Conservation (phyloP, 2,113 vertebrate species). For the Neotragus pygmaeus region DNA sequence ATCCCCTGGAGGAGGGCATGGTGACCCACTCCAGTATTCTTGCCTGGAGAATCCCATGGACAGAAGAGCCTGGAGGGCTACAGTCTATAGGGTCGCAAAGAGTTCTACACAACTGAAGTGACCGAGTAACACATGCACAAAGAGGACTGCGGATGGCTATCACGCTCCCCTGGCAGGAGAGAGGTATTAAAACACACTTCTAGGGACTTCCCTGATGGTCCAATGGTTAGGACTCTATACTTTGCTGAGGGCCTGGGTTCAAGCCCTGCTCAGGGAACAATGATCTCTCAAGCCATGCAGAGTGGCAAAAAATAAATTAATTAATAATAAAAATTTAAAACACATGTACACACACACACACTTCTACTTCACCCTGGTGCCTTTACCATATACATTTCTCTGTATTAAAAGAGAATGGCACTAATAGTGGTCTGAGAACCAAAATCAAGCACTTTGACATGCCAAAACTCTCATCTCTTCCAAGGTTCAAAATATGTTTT, state of each 20-base stretch:
- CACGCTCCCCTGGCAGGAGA: neutral
- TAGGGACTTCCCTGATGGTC: neutral
- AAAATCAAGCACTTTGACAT: neutral
- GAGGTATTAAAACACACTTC: neutral
- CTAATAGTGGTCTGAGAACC: neutral
- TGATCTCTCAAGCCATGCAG: neutral
- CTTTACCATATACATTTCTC: neutral
- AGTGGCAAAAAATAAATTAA: neutral
- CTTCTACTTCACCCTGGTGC: neutral
- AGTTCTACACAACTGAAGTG: neutral
- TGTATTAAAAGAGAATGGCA: neutral
- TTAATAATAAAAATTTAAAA: neutral
- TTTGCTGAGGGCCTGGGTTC: neutral
- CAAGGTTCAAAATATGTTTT: neutral
- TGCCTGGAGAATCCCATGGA: neutral
- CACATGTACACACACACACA: neutral
- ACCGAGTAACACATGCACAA: rapidly evolving
- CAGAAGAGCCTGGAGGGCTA: neutral
- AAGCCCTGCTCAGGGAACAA: neutral
- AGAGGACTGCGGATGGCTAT: neutral
- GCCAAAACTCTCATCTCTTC: neutral
- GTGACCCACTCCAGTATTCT: neutral
- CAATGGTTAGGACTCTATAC: neutral
- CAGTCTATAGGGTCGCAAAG: rapidly evolving
- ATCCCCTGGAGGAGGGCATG: neutral